Percentiles rank a stretch among this genome's conserved stretches.
These are phyloP conservation scores for Acanthurus lineatus DNA, from an alignment of 2,797 vertebrate genomes.

Conservation along the genomic window DNA sequence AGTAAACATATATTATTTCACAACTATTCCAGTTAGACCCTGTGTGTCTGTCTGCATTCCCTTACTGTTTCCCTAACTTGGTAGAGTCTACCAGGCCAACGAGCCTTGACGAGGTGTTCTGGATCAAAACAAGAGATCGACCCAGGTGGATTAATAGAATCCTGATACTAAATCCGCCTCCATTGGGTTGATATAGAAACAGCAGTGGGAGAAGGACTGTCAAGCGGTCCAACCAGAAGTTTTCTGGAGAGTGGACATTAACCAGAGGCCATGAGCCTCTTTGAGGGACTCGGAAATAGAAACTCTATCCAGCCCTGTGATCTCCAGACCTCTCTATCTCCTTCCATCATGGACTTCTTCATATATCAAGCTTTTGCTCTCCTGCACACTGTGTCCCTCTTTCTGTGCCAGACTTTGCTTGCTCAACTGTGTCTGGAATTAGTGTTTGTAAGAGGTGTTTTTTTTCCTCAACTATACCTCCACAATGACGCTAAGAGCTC, in stretches of 20 bases:
- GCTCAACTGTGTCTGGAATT: slow-evolving; percentile 37
- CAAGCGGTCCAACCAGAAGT: slow-evolving; percentile 35
- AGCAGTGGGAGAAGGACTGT: slow-evolving; percentile 56
- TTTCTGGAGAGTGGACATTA: slow-evolving; percentile 73
- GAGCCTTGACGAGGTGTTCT: slow-evolving; percentile 64
- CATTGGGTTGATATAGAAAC: slow-evolving; percentile 62
- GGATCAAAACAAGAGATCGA: slow-evolving; percentile 60
- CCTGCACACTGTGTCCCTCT: slow-evolving; percentile 42
- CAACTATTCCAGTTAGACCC: slow-evolving; percentile 59
- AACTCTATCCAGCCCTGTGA: slow-evolving; percentile 78
- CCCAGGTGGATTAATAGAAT: slow-evolving; percentile 50
- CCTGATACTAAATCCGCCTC: slow-evolving; percentile 68
- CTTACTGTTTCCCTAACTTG: slow-evolving; percentile 19
- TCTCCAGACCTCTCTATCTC: slow-evolving; percentile 74
- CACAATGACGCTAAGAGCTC: background rate
- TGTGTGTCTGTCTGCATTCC: slow-evolving; percentile 39
- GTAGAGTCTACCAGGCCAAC: slow-evolving; percentile 47
- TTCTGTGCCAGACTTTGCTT: slow-evolving; percentile 57
- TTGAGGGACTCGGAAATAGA: slow-evolving; percentile 61
- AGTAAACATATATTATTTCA: slow-evolving; percentile 67
- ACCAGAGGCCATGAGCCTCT: slow-evolving; percentile 70
- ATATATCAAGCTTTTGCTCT: slow-evolving; percentile 66
- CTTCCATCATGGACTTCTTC: slow-evolving; percentile 72
- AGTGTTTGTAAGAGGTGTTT: slow-evolving; percentile 32
- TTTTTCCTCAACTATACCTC: slow-evolving; percentile 10